Evolutionary conservation across 2,113 vertebrate species (phyloP), one percentile per base, ranked within the genome.

Genomic region (Apodemus speciosus): DNA sequence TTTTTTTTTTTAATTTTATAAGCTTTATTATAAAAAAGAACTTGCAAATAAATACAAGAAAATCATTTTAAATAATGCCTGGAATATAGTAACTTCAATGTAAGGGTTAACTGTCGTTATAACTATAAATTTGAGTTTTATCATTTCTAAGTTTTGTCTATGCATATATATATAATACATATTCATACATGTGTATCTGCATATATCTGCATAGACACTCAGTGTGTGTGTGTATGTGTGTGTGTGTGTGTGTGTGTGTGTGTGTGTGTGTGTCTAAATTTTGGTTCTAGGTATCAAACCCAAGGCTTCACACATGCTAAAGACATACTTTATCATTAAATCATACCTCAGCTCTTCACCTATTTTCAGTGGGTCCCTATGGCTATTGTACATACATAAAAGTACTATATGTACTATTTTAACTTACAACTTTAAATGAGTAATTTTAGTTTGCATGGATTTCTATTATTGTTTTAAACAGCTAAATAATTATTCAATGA

Each of bases 401-500:
- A 79, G 15, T 87, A 79, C 27, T 25, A 35, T 68, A 46, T 15
- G 32, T 80, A 72, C 20, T 86, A 9, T 91, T 91, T 66, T 20
- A 93, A 5, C 20, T 80, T 95, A 15, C 21, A 88, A 60, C 92
- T 96, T 95, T 90, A 73, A 88, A 85, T 89, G 75, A 91, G 2
- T 90, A 32, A 51, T 92, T 96, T 96, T 46, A 71, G 21, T 85
- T 95, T 96, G 25, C 25, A 53, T 92, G 90, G 49, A 81, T 80
- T 18, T 91, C 69, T 38, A 14, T 93, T 23, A 80, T 90, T 88
- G 14, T 87, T 96, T 40, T 92, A 90, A 76, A 53, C 66, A 46
- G 35, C 62, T 87, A 56, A 58, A 25, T 30, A 81, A 16, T 81
- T 76, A 79, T 93, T 90, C 51, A 79, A 32, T 87, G 40, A 49